Evolutionary conservation across 2,797 vertebrate genomes (phyloP).

Genomic region (Vespertilio murinus): DNA sequence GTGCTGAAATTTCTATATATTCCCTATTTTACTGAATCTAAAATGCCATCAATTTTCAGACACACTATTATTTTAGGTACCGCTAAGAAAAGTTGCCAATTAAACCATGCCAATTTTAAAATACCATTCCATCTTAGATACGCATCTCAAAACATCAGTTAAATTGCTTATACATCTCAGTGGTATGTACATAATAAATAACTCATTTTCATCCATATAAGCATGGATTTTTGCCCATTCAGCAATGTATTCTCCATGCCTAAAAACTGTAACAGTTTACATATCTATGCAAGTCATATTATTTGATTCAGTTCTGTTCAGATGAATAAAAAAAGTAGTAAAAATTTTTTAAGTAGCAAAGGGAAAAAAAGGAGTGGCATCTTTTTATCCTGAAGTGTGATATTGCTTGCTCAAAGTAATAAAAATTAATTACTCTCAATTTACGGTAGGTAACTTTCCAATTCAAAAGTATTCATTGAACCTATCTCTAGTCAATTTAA

Average conservation of each 20-base stretch:
- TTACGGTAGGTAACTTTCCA: conserved; percentile 44
- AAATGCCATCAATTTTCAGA: background rate
- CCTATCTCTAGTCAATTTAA: conserved; percentile 21
- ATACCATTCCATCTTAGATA: background rate
- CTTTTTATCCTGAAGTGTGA: conserved; percentile 31
- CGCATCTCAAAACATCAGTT: conserved; percentile 29
- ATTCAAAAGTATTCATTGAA: background rate
- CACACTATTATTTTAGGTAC: background rate
- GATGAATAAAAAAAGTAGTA: background rate
- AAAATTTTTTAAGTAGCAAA: background rate
- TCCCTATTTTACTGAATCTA: background rate
- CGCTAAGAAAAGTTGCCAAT: background rate
- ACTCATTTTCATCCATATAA: conserved; percentile 11
- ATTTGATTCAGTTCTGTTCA: conserved; percentile 18
- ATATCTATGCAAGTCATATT: background rate
- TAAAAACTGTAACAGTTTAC: background rate
- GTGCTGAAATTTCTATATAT: background rate
- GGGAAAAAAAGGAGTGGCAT: background rate
- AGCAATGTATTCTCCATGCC: background rate
- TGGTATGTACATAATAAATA: background rate
- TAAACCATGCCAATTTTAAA: conserved; percentile 31
- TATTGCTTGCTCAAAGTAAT: conserved; percentile 33
- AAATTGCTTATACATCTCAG: conserved; percentile 4
- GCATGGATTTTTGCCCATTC: background rate
- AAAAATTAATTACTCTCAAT: conserved; percentile 59